Conservation (phyloP, 2,888 invertebrate species). For the Deilephila porcellus region DNA sequence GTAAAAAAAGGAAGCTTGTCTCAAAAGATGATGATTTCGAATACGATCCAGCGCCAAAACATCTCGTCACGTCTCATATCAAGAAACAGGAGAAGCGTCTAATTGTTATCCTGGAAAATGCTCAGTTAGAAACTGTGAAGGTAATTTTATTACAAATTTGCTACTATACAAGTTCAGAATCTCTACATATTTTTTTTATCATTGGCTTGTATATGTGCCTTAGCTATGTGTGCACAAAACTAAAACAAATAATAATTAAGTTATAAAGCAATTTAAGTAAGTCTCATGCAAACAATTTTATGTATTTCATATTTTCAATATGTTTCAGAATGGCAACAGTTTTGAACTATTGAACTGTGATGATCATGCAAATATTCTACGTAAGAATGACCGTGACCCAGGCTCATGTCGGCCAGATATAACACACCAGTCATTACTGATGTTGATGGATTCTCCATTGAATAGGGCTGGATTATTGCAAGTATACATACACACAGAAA, state of each 20-base stretch:
- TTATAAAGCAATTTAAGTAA: neutral
- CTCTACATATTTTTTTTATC: too few relatives aligned
- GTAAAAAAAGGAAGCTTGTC: conserved; percentile 77
- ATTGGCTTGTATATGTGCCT: too few relatives aligned
- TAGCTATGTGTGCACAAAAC: too few relatives aligned
- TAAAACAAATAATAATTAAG: too few relatives aligned
- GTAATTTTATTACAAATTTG: conserved; percentile 74
- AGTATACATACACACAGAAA: conserved; percentile 96
- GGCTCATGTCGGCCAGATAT: conserved; percentile 98
- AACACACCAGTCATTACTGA: conserved; percentile 97
- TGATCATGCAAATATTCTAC: conserved; percentile 93
- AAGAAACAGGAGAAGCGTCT: conserved; percentile 95
- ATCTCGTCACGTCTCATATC: conserved; percentile 90
- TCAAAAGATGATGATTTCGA: conserved; percentile 88
- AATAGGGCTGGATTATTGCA: conserved; percentile 98
- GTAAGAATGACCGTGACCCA: conserved; percentile 94
- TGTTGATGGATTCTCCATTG: conserved; percentile 98
- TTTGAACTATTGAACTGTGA: conserved; percentile 98
- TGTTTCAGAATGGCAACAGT: conserved; percentile 91
- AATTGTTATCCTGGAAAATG: conserved; percentile 96
- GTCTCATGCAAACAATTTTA: neutral
- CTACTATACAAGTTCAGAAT: neutral
- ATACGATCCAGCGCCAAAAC: conserved; percentile 91
- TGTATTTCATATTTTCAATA: conserved; percentile 20
- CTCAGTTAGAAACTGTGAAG: conserved; percentile 98